Conservation (phyloP, 2,797 vertebrate species). For the Sebastes itinus region DNA sequence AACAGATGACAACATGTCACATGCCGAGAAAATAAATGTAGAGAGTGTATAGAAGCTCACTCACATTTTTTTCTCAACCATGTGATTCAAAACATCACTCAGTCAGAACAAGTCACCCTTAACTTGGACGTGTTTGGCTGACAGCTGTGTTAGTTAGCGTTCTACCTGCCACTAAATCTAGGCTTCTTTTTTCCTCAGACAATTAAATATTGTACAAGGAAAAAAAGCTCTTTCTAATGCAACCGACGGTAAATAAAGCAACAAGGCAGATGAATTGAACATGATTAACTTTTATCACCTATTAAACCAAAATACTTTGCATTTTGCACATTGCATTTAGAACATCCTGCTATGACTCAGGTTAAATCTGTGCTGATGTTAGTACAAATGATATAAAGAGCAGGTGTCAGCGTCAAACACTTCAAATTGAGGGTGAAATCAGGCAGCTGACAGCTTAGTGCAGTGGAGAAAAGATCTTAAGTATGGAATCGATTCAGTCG, state of each 20-base stretch:
- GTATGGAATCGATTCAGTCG: conserved; percentile 29
- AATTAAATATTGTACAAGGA: background rate
- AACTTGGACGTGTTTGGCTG: conserved; percentile 67
- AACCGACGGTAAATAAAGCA: background rate
- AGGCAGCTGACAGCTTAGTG: conserved; percentile 67
- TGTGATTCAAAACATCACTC: conserved; percentile 64
- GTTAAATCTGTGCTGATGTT: background rate
- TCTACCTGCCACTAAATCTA: background rate
- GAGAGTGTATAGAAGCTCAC: background rate
- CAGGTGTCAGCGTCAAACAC: conserved; percentile 55
- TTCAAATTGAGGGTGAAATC: conserved; percentile 65
- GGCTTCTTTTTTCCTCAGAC: background rate
- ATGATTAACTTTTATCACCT: background rate
- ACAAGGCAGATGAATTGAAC: background rate
- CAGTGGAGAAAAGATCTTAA: conserved; percentile 28
- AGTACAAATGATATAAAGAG: background rate
- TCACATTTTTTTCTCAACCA: conserved; percentile 60
- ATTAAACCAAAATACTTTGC: background rate
- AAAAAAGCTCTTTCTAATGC: background rate
- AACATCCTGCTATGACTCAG: background rate
- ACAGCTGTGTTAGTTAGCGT: conserved; percentile 24
- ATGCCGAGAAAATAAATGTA: conserved; percentile 65
- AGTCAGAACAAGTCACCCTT: conserved; percentile 58
- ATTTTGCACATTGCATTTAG: background rate
- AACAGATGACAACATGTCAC: conserved; percentile 50